phyloP scores from a whole-genome alignment of 2,797 vertebrate species.

The Naso thynnoides region DNA sequence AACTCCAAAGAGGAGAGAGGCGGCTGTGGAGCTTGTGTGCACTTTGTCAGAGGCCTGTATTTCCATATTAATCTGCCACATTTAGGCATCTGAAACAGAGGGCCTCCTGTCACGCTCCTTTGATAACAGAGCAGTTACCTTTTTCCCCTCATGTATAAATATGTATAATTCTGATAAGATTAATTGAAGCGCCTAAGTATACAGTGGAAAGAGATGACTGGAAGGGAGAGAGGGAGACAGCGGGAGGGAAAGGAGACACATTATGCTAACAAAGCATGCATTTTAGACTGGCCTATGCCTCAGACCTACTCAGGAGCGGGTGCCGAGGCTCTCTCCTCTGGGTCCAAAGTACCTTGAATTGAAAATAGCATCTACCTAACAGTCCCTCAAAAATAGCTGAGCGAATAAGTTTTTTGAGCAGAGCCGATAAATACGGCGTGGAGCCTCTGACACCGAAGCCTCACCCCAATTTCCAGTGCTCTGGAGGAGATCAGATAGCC shows the following conservation, averaged over 20 bases:
- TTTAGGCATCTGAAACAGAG: slow-evolving; percentile 80
- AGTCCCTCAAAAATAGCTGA: slow-evolving; percentile 80
- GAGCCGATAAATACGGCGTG: slow-evolving; percentile 79
- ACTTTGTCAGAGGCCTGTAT: slow-evolving; percentile 77
- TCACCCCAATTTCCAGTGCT: slow-evolving; percentile 85
- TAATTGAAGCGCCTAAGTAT: slow-evolving; percentile 85
- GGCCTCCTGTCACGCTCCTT: slow-evolving; percentile 75
- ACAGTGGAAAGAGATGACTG: slow-evolving; percentile 71
- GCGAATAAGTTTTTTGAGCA: slow-evolving; percentile 74
- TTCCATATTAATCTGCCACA: slow-evolving; percentile 85
- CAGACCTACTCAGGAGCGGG: slow-evolving; percentile 55
- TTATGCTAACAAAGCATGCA: slow-evolving; percentile 64
- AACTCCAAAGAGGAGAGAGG: slow-evolving; percentile 71
- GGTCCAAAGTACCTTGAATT: slow-evolving; percentile 77
- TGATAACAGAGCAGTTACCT: slow-evolving; percentile 82
- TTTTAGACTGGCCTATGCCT: slow-evolving; percentile 62
- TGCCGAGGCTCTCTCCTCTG: slow-evolving; percentile 57
- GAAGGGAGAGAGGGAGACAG: slow-evolving; percentile 46
- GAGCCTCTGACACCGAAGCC: slow-evolving; percentile 82
- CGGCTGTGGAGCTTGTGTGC: slow-evolving; percentile 61
- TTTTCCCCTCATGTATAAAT: slow-evolving; percentile 85
- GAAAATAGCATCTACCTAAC: slow-evolving; percentile 79
- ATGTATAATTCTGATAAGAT: slow-evolving; percentile 87
- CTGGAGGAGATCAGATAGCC: slow-evolving; percentile 83
- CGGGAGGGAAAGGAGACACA: slow-evolving; percentile 47